These are phyloP conservation scores for Meteorus colon DNA, from an alignment of 2,888 invertebrate species.

Conservation along the genomic window DNA sequence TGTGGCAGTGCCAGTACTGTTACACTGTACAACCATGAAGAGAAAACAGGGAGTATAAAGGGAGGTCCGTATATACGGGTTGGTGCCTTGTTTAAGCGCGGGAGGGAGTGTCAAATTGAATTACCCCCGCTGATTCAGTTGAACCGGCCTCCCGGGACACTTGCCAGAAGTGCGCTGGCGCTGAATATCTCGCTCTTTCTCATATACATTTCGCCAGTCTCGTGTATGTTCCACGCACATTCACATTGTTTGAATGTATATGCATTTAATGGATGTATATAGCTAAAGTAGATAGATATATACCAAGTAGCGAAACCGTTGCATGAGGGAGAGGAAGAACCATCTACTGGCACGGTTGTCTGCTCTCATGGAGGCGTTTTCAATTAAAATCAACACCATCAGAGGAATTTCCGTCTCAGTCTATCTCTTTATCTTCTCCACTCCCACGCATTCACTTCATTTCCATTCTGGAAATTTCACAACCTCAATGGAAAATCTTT, in stretches of 20 bases:
- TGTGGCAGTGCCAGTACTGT: neutral
- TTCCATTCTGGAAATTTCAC: conserved; percentile 53
- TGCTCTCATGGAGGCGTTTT: conserved; percentile 67
- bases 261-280: conserved; percentile 33
- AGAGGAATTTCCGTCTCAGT: conserved; percentile 50
- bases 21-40: conserved; percentile 20
- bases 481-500: conserved; percentile 52
- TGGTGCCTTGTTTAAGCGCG: conserved; percentile 71
- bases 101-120: conserved; percentile 73
- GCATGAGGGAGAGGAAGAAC: neutral
- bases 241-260: conserved; percentile 28
- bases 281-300: conserved; percentile 2
- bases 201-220: conserved; percentile 47
- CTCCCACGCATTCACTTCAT: conserved; percentile 14
- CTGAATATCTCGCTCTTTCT: conserved; percentile 53
- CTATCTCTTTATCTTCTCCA: conserved; percentile 31
- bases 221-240: conserved; percentile 35
- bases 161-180: conserved; percentile 63
- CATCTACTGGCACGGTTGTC: conserved; percentile 38
- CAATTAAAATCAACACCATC: conserved; percentile 67
- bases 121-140: conserved; percentile 62
- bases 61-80: conserved; percentile 49
- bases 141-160: conserved; percentile 63
- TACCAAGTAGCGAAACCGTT: neutral
- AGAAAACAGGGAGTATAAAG: conserved; percentile 38